A percentile compares a stretch with the other conserved stretches of the same genome.
Evolutionary conservation across 2,113 vertebrate genomes (phyloP).

Genomic region (Corythaixoides concolor): DNA sequence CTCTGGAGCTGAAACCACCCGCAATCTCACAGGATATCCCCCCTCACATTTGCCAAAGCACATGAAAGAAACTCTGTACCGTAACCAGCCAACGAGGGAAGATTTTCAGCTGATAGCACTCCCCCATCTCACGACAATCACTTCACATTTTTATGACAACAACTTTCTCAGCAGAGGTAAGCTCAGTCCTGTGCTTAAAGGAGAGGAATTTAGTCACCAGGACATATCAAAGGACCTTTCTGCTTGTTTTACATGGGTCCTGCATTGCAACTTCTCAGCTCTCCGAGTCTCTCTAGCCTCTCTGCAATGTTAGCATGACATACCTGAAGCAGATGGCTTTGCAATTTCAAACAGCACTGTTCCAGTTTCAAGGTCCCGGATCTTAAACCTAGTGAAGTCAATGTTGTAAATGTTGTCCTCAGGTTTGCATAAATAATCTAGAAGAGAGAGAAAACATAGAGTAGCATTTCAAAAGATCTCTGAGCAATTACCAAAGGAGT

Average conservation of each 20-base stretch:
- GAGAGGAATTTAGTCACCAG: neutral
- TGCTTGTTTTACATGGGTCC: neutral
- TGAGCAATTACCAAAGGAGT: neutral
- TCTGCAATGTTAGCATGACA: accelerated
- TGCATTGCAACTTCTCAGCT: neutral
- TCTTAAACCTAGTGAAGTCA: constrained; percentile 98
- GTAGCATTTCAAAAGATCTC: neutral
- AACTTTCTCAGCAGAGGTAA: neutral
- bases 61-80: neutral
- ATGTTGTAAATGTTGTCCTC: constrained; percentile 96
- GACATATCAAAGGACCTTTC: neutral
- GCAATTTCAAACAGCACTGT: constrained; percentile 97
- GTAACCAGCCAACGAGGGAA: neutral
- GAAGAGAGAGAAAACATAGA: neutral
- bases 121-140: neutral
- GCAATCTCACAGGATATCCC: neutral
- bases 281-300: neutral
- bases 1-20: neutral
- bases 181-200: neutral
- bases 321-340: constrained; percentile 90
- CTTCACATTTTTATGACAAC: neutral
- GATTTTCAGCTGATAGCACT: neutral
- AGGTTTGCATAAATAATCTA: constrained; percentile 94
- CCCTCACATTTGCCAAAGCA: neutral
- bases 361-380: constrained; percentile 93